phyloP scores from a whole-genome alignment of 2,888 invertebrate species.

The Cataglyphis altisquamis region DNA sequence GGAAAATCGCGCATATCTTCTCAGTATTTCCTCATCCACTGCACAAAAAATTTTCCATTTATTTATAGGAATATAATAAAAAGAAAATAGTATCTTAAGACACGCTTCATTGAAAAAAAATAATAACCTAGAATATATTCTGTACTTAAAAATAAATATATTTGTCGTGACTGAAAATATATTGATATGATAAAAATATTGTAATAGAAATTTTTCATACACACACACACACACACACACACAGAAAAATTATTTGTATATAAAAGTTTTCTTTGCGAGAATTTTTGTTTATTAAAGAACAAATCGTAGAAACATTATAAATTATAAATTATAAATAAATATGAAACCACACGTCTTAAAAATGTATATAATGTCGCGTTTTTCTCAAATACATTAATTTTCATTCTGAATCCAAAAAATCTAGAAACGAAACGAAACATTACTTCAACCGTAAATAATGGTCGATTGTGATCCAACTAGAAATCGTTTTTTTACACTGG shows the following conservation, averaged over 20 bases:
- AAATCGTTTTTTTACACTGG: slow-evolving; percentile 25
- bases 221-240: too few species aligned
- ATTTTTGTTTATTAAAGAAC: not conserved
- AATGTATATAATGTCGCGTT: not conserved
- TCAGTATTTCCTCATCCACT: not conserved
- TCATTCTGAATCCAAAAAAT: not conserved
- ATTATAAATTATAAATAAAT: slow-evolving; percentile 1
- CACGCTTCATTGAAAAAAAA: slow-evolving; percentile 5
- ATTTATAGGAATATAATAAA: slow-evolving; percentile 38
- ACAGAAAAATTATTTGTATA: not conserved
- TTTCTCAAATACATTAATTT: not conserved
- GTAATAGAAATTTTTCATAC: not conserved
- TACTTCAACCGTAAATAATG: not conserved
- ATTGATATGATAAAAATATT: not conserved
- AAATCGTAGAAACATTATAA: not conserved
- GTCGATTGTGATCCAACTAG: not conserved
- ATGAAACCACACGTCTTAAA: not conserved
- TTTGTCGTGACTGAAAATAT: not conserved
- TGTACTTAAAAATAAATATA: not conserved
- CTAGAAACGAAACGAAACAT: not conserved
- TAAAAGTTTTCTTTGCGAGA: not conserved
- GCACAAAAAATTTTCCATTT: slow-evolving; percentile 21
- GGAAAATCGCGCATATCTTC: not conserved
- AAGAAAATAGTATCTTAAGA: slow-evolving; percentile 13
- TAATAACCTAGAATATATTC: slow-evolving; percentile 26